Percentiles rank a stretch among this genome's conserved stretches.
These are phyloP conservation scores for Drosophila dunni DNA, from an alignment of 1,140 invertebrate genomes.

Conservation along the genomic window DNA sequence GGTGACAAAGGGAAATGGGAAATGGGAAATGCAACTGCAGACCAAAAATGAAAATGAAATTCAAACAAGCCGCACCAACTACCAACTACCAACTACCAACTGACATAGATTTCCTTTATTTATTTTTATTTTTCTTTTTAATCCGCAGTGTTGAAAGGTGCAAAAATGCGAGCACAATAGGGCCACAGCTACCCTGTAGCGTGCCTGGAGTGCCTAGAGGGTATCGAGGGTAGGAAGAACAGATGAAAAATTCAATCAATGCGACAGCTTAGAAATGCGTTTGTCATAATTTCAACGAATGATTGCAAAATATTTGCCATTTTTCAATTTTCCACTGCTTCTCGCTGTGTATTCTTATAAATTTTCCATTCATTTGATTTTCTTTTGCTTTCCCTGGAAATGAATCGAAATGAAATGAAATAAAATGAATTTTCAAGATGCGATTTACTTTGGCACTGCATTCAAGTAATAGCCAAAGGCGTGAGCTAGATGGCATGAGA, in stretches of 20 bases:
- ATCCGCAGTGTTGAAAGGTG: slow-evolving; percentile 66
- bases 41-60: slow-evolving; percentile 66
- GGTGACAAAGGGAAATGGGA: slow-evolving; percentile 19
- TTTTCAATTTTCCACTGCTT: slow-evolving; percentile 55
- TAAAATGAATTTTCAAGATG: slow-evolving; percentile 69
- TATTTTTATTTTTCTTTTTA: slow-evolving; percentile 42
- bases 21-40: slow-evolving; percentile 53
- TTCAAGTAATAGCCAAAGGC: slow-evolving; percentile 39
- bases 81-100: slow-evolving; percentile 24
- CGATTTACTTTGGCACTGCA: slow-evolving; percentile 55
- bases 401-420: slow-evolving; percentile 51
- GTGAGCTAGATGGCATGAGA: slow-evolving; percentile 13
- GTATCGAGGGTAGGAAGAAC: background rate
- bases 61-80: slow-evolving; percentile 49
- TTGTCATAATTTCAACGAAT: slow-evolving; percentile 81
- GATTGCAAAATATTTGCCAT: slow-evolving; percentile 76
- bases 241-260: slow-evolving; percentile 72
- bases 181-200: slow-evolving; percentile 19
- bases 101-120: slow-evolving; percentile 34
- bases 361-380: slow-evolving; percentile 3
- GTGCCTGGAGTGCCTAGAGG: background rate
- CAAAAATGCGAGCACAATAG: slow-evolving; percentile 60
- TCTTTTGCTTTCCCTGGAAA: slow-evolving; percentile 20
- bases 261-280: slow-evolving; percentile 80
- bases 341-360: slow-evolving; percentile 30